Conservation (phyloP, 2,113 vertebrate genomes). For the Opisthocomus hoazin region DNA sequence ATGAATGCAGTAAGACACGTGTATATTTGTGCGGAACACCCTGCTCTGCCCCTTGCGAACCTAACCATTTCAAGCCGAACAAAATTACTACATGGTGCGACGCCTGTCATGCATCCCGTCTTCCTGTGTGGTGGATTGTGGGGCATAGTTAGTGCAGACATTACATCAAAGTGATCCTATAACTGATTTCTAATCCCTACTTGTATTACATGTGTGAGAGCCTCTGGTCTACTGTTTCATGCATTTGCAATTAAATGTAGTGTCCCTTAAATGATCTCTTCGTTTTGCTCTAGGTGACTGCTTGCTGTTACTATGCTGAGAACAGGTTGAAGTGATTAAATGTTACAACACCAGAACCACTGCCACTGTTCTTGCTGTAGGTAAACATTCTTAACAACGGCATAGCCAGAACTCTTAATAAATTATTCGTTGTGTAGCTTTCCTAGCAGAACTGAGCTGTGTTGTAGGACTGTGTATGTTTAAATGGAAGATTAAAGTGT, state of each 20-base stretch:
- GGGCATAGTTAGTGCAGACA: neutral
- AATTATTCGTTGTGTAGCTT: neutral
- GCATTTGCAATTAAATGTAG: neutral
- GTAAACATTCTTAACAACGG: neutral
- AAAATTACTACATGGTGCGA: neutral
- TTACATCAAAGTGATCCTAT: neutral
- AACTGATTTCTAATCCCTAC: neutral
- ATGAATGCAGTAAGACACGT: neutral
- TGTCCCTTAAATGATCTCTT: neutral
- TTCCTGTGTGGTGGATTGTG: neutral
- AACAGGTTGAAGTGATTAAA: conserved; percentile 15
- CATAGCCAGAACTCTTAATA: neutral
- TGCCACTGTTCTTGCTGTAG: neutral
- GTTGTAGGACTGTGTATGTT: conserved; percentile 30
- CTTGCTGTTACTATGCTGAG: conserved; percentile 13
- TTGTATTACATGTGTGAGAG: neutral
- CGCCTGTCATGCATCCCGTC: neutral
- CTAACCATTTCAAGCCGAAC: neutral
- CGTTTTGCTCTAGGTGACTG: neutral
- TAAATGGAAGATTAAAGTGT: conserved; percentile 24
- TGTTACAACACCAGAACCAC: neutral
- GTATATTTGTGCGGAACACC: neutral
- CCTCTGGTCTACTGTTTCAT: neutral
- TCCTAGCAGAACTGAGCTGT: neutral
- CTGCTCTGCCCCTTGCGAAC: neutral